Evolutionary conservation across 1,140 invertebrate genomes (phyloP).

Genomic region (Aethina tumida): DNA sequence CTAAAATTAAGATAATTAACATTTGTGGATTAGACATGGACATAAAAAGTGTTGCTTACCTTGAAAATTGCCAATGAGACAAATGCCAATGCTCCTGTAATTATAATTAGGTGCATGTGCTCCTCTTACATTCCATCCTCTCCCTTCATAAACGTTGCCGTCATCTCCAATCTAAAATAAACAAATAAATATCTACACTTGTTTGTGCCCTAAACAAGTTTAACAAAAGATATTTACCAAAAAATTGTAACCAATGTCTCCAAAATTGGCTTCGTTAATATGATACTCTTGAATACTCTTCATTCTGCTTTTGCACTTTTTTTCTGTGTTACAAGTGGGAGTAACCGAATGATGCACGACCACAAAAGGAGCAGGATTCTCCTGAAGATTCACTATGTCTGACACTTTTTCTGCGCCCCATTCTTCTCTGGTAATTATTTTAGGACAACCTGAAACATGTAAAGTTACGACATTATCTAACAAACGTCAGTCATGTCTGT

Average conservation of each 20-base stretch:
- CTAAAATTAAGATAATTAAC: constrained; percentile 30
- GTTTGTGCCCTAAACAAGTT: not conserved
- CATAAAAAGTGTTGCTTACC: constrained; percentile 16
- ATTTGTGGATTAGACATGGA: not conserved
- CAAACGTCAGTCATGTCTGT: no score
- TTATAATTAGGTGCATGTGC: constrained; percentile 60
- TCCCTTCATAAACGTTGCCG: constrained; percentile 51
- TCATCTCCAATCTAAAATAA: constrained; percentile 42
- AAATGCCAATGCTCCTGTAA: constrained; percentile 52
- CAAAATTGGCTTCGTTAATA: constrained; percentile 42
- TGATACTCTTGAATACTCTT: constrained; percentile 44
- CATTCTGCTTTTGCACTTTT: constrained; percentile 38
- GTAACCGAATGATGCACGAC: constrained; percentile 25
- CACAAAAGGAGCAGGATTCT: constrained; percentile 23
- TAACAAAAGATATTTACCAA: constrained; percentile 37
- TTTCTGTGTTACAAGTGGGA: constrained; percentile 28
- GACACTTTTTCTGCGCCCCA: constrained; percentile 17
- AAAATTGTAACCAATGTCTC: constrained; percentile 52
- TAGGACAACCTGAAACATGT: constrained; percentile 19
- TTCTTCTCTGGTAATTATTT: constrained; percentile 17
- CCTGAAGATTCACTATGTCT: constrained; percentile 6
- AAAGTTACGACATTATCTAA: no score
- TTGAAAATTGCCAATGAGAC: constrained; percentile 48
- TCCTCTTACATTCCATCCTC: constrained; percentile 57
- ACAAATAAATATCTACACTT: constrained; percentile 4